These are phyloP conservation scores for Monodelphis domestica DNA, from an alignment of 2,797 vertebrate species.

Conservation along the genomic window DNA sequence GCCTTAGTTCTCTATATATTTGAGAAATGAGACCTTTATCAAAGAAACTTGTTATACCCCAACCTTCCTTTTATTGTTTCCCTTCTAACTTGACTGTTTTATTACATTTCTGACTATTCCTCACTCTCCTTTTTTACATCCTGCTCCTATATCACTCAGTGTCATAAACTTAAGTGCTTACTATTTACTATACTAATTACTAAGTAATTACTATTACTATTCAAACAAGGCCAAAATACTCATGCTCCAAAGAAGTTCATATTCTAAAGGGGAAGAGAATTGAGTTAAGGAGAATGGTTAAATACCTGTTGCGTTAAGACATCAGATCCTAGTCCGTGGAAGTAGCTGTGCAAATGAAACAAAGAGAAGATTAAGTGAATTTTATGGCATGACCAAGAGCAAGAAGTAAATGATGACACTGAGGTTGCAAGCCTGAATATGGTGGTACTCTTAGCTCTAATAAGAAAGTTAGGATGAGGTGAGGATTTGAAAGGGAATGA, in stretches of 20 bases:
- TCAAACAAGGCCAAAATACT: background rate
- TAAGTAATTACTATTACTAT: no score
- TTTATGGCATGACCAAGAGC: background rate
- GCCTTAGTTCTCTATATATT: no score
- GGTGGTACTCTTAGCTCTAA: background rate
- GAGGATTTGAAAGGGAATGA: background rate
- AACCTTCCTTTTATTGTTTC: no score
- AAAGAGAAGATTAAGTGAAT: background rate
- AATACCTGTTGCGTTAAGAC: background rate
- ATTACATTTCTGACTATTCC: background rate
- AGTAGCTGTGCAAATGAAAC: background rate
- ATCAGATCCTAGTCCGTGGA: background rate
- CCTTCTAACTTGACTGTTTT: no score
- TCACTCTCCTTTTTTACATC: background rate
- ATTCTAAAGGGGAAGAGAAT: background rate
- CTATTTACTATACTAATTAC: no score
- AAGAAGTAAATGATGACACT: background rate
- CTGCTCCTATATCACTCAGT: background rate
- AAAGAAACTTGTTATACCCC: no score
- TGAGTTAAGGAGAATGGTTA: background rate
- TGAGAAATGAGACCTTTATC: no score
- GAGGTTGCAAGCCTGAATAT: background rate
- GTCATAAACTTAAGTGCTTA: background rate
- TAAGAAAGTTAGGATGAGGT: background rate
- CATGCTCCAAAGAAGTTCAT: background rate